phyloP scores from a whole-genome alignment of 2,113 vertebrate genomes.

The Seriola dumerili region DNA sequence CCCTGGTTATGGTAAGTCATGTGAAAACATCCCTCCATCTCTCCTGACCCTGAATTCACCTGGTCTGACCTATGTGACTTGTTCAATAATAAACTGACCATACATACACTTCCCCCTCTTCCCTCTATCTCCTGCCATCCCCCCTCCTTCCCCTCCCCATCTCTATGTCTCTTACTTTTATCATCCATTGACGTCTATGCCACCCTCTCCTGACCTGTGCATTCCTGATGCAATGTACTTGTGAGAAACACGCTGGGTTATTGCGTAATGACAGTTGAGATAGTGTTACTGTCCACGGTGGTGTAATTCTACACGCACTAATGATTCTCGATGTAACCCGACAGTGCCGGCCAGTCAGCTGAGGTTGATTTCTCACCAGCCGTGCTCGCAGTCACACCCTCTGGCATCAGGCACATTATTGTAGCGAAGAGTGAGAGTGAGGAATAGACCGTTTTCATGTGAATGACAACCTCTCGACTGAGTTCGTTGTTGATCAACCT shows the following conservation, averaged over 20 bases:
- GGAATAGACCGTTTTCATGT: neutral
- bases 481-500: neutral
- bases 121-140: neutral
- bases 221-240: slow-evolving; percentile 36
- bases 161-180: slow-evolving; percentile 3
- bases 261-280: slow-evolving; percentile 55
- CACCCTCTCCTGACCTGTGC: slow-evolving; percentile 33
- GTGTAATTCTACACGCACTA: slow-evolving; percentile 55
- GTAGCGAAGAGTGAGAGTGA: neutral
- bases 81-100: neutral
- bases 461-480: neutral
- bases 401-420: neutral
- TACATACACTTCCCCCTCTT: neutral
- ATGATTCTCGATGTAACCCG: slow-evolving; percentile 37
- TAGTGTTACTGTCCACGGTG: slow-evolving; percentile 43
- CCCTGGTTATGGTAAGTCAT: neutral
- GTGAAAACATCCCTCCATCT: neutral
- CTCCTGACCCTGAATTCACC: neutral
- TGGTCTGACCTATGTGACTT: neutral
- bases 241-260: slow-evolving; percentile 13
- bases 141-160: slow-evolving; percentile 7
- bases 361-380: slow-evolving; percentile 22
- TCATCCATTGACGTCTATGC: slow-evolving; percentile 24
- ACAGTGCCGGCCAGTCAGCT: neutral
- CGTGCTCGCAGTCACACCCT: neutral